Conservation (phyloP, 2,113 vertebrate genomes). For the Tympanuchus pallidicinctus region DNA sequence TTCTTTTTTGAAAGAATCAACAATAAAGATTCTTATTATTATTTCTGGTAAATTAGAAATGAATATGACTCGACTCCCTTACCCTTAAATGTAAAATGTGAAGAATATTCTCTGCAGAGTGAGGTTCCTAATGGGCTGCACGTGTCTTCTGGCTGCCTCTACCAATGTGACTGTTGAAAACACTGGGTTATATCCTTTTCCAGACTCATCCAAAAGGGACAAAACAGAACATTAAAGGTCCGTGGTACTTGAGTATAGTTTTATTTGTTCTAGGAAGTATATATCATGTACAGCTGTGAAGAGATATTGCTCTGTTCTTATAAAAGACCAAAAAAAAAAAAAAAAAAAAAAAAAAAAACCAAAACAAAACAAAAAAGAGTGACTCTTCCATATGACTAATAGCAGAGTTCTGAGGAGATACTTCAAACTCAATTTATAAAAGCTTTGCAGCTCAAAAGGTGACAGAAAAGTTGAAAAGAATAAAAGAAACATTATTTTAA, state of each 20-base stretch:
- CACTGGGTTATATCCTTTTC: neutral
- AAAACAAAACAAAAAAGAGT: neutral
- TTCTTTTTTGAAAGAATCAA: neutral
- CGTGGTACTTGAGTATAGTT: neutral
- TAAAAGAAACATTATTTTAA: constrained; percentile 36
- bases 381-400: constrained; percentile 21
- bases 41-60: constrained; percentile 14
- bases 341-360: neutral
- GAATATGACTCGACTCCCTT: neutral
- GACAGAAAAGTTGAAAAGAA: constrained; percentile 53
- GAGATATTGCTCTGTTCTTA: neutral
- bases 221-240: constrained; percentile 13
- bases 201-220: neutral
- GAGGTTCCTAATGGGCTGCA: neutral
- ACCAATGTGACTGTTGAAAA: neutral
- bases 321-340: neutral
- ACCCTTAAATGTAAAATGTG: neutral
- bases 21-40: neutral
- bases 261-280: constrained; percentile 14
- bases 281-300: rapidly evolving
- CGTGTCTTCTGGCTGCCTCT: neutral
- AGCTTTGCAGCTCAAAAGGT: constrained; percentile 40
- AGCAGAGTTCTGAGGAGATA: constrained; percentile 22
- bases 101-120: rapidly evolving
- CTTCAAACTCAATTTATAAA: constrained; percentile 53